Evolutionary conservation across 2,888 invertebrate species (phyloP).

Genomic region (Eristalis tenax): DNA sequence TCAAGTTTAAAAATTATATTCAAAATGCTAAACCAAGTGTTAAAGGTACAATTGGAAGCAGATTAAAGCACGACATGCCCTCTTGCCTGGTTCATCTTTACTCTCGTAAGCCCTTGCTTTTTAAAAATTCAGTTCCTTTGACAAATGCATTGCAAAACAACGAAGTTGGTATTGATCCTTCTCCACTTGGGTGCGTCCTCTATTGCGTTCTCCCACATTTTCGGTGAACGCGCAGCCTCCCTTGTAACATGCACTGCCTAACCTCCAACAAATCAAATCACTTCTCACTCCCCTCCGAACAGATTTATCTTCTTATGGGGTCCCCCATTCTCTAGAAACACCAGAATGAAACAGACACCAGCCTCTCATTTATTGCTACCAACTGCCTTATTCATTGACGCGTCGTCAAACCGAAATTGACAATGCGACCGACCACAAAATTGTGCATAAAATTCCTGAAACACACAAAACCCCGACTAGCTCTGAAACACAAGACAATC

Average conservation of each 20-base stretch:
- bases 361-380: background rate
- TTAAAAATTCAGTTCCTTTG: no score
- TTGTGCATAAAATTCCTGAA: slow-evolving; percentile 54
- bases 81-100: no score
- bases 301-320: background rate
- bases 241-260: background rate
- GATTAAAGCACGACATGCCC: no score
- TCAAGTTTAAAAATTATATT: no score
- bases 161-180: no score
- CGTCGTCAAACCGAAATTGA: slow-evolving; percentile 63
- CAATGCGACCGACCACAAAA: slow-evolving; percentile 67
- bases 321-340: background rate
- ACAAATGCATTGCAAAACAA: no score
- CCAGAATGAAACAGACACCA: background rate
- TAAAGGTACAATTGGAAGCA: no score
- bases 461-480: slow-evolving; percentile 12
- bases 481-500: slow-evolving; percentile 30
- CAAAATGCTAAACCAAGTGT: no score
- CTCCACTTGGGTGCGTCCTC: no score
- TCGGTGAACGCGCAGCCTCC: no score
- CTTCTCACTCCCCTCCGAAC: background rate
- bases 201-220: no score
- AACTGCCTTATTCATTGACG: slow-evolving; percentile 21
- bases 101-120: no score
- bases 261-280: background rate